Evolutionary conservation across 1,140 invertebrate species (phyloP).

Genomic region (Saccostrea echinata): DNA sequence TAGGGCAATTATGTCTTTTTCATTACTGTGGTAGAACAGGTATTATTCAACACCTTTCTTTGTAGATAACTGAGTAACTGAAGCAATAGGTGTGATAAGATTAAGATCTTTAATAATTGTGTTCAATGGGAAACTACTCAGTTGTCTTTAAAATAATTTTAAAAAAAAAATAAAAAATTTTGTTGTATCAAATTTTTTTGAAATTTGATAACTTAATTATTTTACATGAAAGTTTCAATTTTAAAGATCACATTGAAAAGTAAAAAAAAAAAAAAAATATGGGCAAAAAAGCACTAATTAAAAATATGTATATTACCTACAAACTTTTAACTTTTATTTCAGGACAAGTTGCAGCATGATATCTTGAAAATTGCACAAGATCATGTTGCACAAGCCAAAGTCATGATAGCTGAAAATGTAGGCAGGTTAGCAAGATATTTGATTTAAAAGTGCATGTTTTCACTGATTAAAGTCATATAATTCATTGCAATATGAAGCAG

Average conservation of each 20-base stretch:
- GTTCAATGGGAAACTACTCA: too few species aligned
- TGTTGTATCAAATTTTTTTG: not conserved
- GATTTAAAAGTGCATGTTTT: too few species aligned
- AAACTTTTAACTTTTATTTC: not conserved
- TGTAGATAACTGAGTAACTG: not conserved
- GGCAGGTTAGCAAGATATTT: slow-evolving; percentile 45
- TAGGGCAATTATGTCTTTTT: not conserved
- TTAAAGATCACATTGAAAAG: not conserved
- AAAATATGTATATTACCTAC: not conserved
- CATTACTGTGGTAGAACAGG: not conserved
- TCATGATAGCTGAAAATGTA: slow-evolving; percentile 33
- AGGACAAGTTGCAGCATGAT: slow-evolving; percentile 55
- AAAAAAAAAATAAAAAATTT: too few species aligned
- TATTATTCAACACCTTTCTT: not conserved
- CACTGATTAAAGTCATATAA: too few species aligned
- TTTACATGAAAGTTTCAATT: not conserved
- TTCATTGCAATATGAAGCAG: too few species aligned
- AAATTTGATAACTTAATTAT: not conserved
- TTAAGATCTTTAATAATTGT: not conserved
- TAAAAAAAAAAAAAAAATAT: too few species aligned
- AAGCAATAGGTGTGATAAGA: not conserved
- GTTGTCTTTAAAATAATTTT: too few species aligned
- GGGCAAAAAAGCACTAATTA: too few species aligned
- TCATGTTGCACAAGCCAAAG: slow-evolving; percentile 44
- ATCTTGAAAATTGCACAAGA: slow-evolving; percentile 57